Base-by-base conservation (phyloP, 2,797 vertebrate genomes). In the Cirrhinus mrigala region DNA sequence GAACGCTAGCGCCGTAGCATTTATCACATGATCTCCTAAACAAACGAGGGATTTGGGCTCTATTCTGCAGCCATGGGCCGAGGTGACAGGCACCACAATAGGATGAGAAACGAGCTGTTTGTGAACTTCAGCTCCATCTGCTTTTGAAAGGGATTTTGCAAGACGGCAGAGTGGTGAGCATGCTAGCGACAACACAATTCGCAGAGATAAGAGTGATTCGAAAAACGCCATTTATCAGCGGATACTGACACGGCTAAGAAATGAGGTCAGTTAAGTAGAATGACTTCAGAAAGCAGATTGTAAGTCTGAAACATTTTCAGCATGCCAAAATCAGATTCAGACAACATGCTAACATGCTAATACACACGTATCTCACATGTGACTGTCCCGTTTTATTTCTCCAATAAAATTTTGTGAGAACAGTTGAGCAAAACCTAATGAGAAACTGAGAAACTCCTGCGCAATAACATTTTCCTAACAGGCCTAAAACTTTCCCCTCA, bases 71-170 rank as follows among this genome's bases (percentile, higher is more conserved):
- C 27, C 10, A 33, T 58, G 24, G 88, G 83, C 83, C 81, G 48
- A 77, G 74, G 64, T 81, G 89, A 85, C 79, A 80, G 0, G 82
- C 75, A 10, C 18, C 76, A 90, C 86, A 90, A 87, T 84, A 71
- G 82, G 89, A 89, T 88, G 87, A 91, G 89, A 87, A 88, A 90
- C 87, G 85, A 80, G 73, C 66, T 48, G 83, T 81, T 86, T 87
- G 86, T 84, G 66, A 81, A 80, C 83, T 84, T 73, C 68, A 76
- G 66, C 80, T 88, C 60, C 56, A 70, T 66, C 60, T 85, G 74
- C 78, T 85, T 81, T 85, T 79, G 76, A 82, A 88, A 74, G 27
- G 68, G 64, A 76, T 68, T 81, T 79, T 82, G 82, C 75, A 79
- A 71, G 87, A 85, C 66, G 58, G 44, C 24, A 73, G 79, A 89